These are phyloP conservation scores for Platycheirus rosarum DNA, from an alignment of 2,888 invertebrate species.

Conservation along the genomic window DNA sequence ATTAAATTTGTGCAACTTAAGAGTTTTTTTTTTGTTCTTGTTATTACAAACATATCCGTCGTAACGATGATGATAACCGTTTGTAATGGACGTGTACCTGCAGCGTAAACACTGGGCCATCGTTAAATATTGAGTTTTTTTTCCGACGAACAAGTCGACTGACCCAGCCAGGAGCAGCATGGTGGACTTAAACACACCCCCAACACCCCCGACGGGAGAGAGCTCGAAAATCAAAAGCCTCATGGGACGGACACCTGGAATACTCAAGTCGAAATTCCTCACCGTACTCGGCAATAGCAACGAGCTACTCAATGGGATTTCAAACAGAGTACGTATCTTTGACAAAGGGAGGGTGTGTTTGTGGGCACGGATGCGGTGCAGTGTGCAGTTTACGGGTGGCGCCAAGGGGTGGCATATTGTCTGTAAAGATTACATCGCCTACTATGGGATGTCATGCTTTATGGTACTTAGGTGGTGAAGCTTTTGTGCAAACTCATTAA, in stretches of 20 bases:
- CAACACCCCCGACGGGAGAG: slow-evolving; percentile 80
- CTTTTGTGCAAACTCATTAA: slow-evolving; percentile 53
- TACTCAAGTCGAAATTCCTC: slow-evolving; percentile 83
- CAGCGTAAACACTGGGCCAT: slow-evolving; percentile 9
- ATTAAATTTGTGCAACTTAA: slow-evolving; percentile 36
- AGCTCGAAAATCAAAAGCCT: slow-evolving; percentile 82
- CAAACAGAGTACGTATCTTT: slow-evolving; percentile 83
- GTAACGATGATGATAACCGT: slow-evolving; percentile 8
- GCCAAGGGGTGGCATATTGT: slow-evolving; percentile 9
- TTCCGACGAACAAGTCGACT: slow-evolving; percentile 4
- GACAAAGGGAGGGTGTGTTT: not conserved
- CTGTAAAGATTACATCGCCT: slow-evolving; percentile 47
- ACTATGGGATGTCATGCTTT: slow-evolving; percentile 48
- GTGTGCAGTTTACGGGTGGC: not conserved
- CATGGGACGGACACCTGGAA: slow-evolving; percentile 83
- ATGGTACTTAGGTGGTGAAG: slow-evolving; percentile 39
- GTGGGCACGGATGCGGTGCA: not conserved
- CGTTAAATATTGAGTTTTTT: slow-evolving; percentile 39
- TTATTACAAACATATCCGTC: slow-evolving; percentile 14
- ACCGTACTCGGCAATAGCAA: slow-evolving; percentile 83
- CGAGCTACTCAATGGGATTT: slow-evolving; percentile 83
- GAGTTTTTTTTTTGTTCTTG: too few species aligned
- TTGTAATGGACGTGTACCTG: slow-evolving; percentile 23
- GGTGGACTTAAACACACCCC: slow-evolving; percentile 76
- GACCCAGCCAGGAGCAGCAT: slow-evolving; percentile 34